A percentile compares a stretch with the other conserved stretches of the same genome.
Conservation (phyloP, 2,888 invertebrate species). For the Furcula furcula region DNA sequence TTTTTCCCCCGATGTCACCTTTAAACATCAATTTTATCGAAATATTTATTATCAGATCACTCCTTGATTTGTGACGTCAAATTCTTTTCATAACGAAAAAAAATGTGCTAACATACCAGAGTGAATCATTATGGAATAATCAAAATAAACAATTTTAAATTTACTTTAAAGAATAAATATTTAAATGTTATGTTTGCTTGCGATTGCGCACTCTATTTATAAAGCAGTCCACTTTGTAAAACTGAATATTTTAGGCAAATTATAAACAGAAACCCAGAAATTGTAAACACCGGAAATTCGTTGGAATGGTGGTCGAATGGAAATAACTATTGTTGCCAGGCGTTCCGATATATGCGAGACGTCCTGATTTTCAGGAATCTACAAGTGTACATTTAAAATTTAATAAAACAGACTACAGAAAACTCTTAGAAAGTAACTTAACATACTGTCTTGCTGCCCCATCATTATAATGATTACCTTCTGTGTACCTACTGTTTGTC, state of each 20-base stretch:
- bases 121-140: neutral
- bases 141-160: neutral
- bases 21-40: conserved; percentile 1
- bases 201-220: too few relatives aligned
- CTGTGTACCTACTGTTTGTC: too few relatives aligned
- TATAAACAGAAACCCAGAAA: neutral
- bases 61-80: neutral
- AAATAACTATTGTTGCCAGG: too few relatives aligned
- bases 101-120: neutral
- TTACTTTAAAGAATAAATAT: neutral
- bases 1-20: too few relatives aligned
- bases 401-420: too few relatives aligned
- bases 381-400: too few relatives aligned
- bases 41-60: neutral
- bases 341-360: too few relatives aligned
- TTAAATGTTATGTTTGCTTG: neutral
- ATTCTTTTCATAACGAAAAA: neutral
- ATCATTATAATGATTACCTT: too few relatives aligned
- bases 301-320: neutral
- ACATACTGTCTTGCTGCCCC: too few relatives aligned
- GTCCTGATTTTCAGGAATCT: too few relatives aligned
- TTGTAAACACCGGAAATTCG: neutral
- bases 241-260: neutral
- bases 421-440: too few relatives aligned
- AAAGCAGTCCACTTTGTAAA: too few relatives aligned